phyloP scores from a whole-genome alignment of 2,888 invertebrate genomes.

The Plutella xylostella region DNA sequence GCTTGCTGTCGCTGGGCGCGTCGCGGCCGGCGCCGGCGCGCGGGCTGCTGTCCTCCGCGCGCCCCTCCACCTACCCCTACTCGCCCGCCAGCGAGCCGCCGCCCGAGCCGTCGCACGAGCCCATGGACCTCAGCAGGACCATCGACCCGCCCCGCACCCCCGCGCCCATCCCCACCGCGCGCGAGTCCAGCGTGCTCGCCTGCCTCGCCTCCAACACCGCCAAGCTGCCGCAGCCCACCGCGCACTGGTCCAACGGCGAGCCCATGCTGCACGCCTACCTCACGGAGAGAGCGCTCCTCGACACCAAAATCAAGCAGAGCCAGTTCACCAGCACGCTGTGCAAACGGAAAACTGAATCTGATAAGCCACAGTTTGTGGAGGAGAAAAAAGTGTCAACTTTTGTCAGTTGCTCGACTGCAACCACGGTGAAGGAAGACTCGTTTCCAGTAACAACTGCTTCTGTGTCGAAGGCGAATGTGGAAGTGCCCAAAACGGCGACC shows the following conservation, averaged over 20 bases:
- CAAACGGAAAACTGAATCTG: slow-evolving; percentile 44
- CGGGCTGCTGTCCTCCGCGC: slow-evolving; percentile 68
- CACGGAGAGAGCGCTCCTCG: slow-evolving; percentile 77
- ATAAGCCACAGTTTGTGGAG: slow-evolving; percentile 4
- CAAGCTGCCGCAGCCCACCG: slow-evolving; percentile 67
- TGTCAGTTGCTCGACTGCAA: background rate
- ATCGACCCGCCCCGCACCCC: slow-evolving; percentile 36
- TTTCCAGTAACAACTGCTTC: background rate
- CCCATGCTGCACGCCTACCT: slow-evolving; percentile 79
- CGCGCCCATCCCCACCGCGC: slow-evolving; percentile 71
- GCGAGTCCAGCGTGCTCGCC: slow-evolving; percentile 72
- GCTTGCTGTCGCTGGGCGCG: slow-evolving; percentile 80
- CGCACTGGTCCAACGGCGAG: slow-evolving; percentile 70
- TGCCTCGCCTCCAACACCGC: slow-evolving; percentile 74
- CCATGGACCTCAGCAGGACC: slow-evolving; percentile 60
- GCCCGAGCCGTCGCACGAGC: slow-evolving; percentile 64
- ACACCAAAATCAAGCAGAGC: slow-evolving; percentile 78
- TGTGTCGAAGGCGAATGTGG: too few relatives aligned
- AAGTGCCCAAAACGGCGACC: background rate
- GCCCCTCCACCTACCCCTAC: slow-evolving; percentile 79
- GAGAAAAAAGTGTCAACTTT: slow-evolving; percentile 5
- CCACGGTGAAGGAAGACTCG: background rate
- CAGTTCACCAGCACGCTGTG: slow-evolving; percentile 55
- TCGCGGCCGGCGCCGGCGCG: slow-evolving; percentile 66
- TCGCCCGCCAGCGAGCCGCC: slow-evolving; percentile 46